These are phyloP conservation scores for Tortricodes alternella DNA, from an alignment of 2,888 invertebrate genomes.

Conservation along the genomic window DNA sequence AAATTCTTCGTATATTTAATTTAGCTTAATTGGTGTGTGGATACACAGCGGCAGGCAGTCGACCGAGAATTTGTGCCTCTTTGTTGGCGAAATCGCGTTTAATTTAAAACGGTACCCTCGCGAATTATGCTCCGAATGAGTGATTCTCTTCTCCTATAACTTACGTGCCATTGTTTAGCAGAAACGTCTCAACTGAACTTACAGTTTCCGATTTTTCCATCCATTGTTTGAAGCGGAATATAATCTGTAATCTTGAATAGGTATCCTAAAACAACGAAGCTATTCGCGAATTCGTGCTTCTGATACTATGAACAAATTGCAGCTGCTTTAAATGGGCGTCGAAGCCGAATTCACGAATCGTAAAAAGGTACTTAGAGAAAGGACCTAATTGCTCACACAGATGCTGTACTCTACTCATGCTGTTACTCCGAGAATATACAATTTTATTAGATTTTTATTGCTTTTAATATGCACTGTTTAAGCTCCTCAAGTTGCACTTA, in stretches of 20 bases:
- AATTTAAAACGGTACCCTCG: conserved; percentile 63
- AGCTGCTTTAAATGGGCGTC: conserved; percentile 33
- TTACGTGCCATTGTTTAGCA: conserved; percentile 43
- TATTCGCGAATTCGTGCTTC: conserved; percentile 15
- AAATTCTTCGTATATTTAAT: conserved; percentile 82
- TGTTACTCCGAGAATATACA: conserved; percentile 18
- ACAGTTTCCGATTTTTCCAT: conserved; percentile 14
- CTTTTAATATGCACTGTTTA: conserved; percentile 11
- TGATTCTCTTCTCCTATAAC: conserved; percentile 47
- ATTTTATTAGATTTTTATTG: conserved; percentile 24
- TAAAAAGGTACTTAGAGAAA: conserved; percentile 36
- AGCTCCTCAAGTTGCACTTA: not conserved
- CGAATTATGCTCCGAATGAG: conserved; percentile 48
- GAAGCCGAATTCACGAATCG: conserved; percentile 37
- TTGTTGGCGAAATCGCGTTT: conserved; percentile 71
- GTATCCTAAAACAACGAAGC: conserved; percentile 17
- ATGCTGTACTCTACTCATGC: conserved; percentile 28
- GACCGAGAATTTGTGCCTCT: conserved; percentile 77
- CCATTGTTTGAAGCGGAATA: conserved; percentile 28
- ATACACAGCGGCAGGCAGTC: conserved; percentile 70
- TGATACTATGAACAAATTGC: conserved; percentile 37
- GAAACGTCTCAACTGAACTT: conserved; percentile 22
- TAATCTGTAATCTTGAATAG: conserved; percentile 26
- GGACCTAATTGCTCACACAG: conserved; percentile 34
- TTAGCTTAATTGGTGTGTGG: conserved; percentile 79